phyloP scores from a whole-genome alignment of 1,140 invertebrate genomes.

The Drosophila parabipectinata region DNA sequence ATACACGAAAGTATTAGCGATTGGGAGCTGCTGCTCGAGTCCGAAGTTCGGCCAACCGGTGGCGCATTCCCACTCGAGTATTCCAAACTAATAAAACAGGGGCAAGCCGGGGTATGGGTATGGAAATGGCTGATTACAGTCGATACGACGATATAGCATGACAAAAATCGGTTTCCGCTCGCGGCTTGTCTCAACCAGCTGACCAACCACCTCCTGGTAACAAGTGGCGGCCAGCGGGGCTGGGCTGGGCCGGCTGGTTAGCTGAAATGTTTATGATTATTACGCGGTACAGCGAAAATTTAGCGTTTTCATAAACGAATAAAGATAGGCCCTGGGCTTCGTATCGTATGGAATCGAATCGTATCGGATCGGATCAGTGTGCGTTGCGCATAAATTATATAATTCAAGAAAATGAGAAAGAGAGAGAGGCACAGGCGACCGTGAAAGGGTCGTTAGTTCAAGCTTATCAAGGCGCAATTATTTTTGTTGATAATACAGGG shows the following conservation, averaged over 20 bases:
- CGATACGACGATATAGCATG: conserved; percentile 39
- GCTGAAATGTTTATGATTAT: conserved; percentile 47
- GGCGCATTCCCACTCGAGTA: conserved; percentile 17
- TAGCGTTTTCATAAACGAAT: conserved; percentile 49
- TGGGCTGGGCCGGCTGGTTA: conserved; percentile 1
- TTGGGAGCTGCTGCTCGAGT: conserved; percentile 11
- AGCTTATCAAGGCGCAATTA: conserved; percentile 39
- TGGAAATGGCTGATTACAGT: conserved; percentile 44
- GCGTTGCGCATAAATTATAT: conserved; percentile 36
- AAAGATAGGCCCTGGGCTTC: conserved; percentile 33
- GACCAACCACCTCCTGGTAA: conserved; percentile 34
- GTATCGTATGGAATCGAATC: not conserved
- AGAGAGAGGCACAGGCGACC: not conserved
- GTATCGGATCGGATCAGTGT: conserved; percentile 12
- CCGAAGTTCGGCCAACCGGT: conserved; percentile 48
- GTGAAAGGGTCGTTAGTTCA: conserved; percentile 38
- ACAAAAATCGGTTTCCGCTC: conserved; percentile 20
- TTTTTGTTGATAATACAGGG: conserved; percentile 42
- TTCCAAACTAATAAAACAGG: conserved; percentile 50
- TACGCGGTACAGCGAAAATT: conserved; percentile 24
- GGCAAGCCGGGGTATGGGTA: conserved; percentile 12
- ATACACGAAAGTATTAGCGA: conserved; percentile 18
- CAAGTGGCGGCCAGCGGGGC: conserved; percentile 6
- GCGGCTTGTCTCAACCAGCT: conserved; percentile 15
- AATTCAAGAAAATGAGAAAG: conserved; percentile 20